phyloP scores from a whole-genome alignment of 2,113 vertebrate species.

The Lucifuga dentata region DNA sequence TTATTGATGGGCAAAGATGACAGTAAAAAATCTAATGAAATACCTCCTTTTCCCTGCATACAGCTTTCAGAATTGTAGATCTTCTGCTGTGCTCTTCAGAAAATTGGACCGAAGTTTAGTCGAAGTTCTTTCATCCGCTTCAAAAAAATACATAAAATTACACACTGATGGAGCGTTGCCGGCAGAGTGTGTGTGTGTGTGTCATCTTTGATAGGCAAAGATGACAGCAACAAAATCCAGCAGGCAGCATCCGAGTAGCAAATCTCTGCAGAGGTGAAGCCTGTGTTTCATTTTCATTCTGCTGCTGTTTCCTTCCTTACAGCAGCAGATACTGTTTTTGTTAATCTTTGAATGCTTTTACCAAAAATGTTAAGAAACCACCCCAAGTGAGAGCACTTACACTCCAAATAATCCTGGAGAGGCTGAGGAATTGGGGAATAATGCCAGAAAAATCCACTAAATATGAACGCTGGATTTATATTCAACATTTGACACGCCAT shows the following conservation, averaged over 20 bases:
- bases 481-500: background rate
- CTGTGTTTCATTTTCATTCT: constrained; percentile 12
- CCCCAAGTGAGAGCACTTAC: background rate
- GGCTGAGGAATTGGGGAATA: background rate
- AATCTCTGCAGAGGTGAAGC: constrained; percentile 10
- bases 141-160: constrained; percentile 12
- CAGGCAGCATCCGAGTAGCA: constrained; percentile 1
- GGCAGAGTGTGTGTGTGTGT: background rate
- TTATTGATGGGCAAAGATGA: too few relatives aligned
- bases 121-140: constrained; percentile 37
- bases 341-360: constrained; percentile 8
- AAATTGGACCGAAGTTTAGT: constrained; percentile 19
- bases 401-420: constrained; percentile 12
- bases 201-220: constrained; percentile 21
- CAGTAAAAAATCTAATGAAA: too few relatives aligned
- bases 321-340: constrained; percentile 5
- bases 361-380: background rate
- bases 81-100: constrained; percentile 12
- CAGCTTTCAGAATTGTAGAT: too few relatives aligned
- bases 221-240: constrained; percentile 30
- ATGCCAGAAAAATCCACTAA: background rate
- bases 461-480: constrained; percentile 5
- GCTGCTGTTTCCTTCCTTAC: too few relatives aligned
- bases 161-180: constrained; percentile 21
- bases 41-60: too few relatives aligned